Evolutionary conservation across 2,113 vertebrate species (phyloP).

Genomic region (Dendropsophus ebraccatus): DNA sequence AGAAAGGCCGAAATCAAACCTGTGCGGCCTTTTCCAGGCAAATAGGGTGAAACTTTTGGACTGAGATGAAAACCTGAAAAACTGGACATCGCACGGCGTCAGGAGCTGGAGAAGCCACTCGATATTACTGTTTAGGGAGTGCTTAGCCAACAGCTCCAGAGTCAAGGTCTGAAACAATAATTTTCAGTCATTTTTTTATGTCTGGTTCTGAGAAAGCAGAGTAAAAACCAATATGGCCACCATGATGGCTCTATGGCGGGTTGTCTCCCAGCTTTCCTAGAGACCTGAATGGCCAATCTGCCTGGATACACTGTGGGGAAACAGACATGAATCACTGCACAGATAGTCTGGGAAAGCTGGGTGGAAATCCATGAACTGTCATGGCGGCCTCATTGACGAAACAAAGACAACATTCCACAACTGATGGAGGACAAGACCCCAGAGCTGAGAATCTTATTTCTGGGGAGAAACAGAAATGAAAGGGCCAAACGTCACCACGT

Average conservation of each 20-base stretch:
- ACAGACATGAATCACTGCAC: not conserved
- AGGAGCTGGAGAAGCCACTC: not conserved
- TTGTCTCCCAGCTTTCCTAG: not conserved
- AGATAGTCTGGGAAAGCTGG: not conserved
- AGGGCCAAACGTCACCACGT: too few relatives aligned
- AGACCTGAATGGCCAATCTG: not conserved
- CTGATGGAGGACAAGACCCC: not conserved
- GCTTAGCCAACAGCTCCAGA: not conserved
- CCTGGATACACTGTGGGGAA: not conserved
- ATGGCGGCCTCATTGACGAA: not conserved
- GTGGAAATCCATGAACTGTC: not conserved
- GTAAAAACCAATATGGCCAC: not conserved
- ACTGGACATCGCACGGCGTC: not conserved
- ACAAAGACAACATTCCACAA: too few relatives aligned
- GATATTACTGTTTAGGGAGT: not conserved
- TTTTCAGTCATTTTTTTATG: not conserved
- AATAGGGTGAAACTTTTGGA: not conserved
- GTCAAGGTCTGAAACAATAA: not conserved
- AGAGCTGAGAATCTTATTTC: too few relatives aligned
- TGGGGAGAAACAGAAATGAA: too few relatives aligned
- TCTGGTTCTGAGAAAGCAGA: not conserved
- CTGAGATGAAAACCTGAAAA: not conserved
- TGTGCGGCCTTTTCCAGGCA: not conserved
- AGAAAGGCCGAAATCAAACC: slow-evolving; percentile 24
- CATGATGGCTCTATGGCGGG: not conserved